Base-by-base conservation (phyloP, 2,888 invertebrate genomes). In the Toxonevra muliebris region DNA sequence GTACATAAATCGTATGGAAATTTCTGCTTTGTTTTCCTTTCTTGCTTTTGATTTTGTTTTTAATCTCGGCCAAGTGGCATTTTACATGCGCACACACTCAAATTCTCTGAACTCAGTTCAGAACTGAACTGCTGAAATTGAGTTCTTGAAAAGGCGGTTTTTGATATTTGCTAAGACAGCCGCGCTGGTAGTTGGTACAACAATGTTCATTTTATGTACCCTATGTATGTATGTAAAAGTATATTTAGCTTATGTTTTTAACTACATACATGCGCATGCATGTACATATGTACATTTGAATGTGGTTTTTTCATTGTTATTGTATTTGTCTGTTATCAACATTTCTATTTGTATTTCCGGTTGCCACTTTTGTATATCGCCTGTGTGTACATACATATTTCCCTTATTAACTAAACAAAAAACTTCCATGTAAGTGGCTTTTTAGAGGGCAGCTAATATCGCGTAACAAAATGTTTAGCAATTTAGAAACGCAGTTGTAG, bases 61-160 rank as follows among this genome's bases (percentile, higher is more conserved):
- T 65, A 59, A 53, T 52, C 59, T 65, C 52, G 53, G 59, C 55
- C 40, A 66, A 57, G 20, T 48, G 54, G 15, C 17, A 42, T 61
- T 61, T 66, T 50, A 40, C 61, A 40, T 40, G 61, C 48, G 13
- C 61, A 13, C 15, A 1, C 41, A 41, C 54, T 59, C 4, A 13
- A 8, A 17, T 20, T 54, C 7, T 30, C 45, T n/a, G 20, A 43
- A 15, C 7, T 17, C 53, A 19, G 43, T 50, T n/a, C 45, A 40
- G 12, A n/a, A 15, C 40, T 10, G 7, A 19, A 13, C 13, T 61
- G 20, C 52, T 17, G 12, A 45, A 40, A 19, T 43, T 60, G 40
- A 20, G 42, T 61, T 30, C 17, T 17, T 13, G 40, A 41, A 48
- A 15, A 15, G 10, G 58, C 58, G 58, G 58, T 43, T 59, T 15